Evolutionary conservation across 2,888 invertebrate species (phyloP).

Genomic region (Parnassius mnemosyne): DNA sequence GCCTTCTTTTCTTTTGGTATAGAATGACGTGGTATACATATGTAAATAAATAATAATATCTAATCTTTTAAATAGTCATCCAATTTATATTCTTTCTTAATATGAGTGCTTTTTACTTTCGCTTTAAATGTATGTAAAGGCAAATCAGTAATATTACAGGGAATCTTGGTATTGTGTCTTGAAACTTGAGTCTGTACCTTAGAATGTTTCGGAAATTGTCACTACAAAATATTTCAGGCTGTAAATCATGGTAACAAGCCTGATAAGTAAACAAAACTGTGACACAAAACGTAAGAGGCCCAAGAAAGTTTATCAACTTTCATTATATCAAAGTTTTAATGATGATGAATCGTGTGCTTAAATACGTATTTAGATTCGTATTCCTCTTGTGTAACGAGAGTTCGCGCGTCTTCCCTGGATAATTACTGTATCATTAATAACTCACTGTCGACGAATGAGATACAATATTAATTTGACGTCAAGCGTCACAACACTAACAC

Average conservation of each 20-base stretch:
- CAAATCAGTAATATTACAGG: too few relatives aligned
- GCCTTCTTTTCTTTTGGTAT: too few relatives aligned
- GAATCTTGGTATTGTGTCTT: too few relatives aligned
- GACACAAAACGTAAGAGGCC: conserved; percentile 41
- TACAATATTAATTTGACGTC: conserved; percentile 57
- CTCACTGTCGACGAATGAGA: conserved; percentile 53
- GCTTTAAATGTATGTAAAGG: too few relatives aligned
- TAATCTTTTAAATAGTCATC: too few relatives aligned
- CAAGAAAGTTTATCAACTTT: conserved; percentile 48
- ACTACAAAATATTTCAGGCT: conserved; percentile 18
- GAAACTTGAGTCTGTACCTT: too few relatives aligned
- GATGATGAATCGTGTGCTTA: conserved; percentile 59
- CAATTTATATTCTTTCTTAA: too few relatives aligned
- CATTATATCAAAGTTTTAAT: conserved; percentile 61
- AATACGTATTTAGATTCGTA: conserved; percentile 53
- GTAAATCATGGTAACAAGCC: conserved; percentile 18
- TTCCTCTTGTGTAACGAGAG: conserved; percentile 51
- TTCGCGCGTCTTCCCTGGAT: conserved; percentile 52
- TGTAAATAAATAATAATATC: too few relatives aligned
- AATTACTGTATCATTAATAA: conserved; percentile 69
- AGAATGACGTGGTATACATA: too few relatives aligned
- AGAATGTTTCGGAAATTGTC: conserved; percentile 9
- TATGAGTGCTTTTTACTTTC: too few relatives aligned
- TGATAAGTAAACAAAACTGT: conserved; percentile 30
- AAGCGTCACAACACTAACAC: conserved; percentile 49